These are phyloP conservation scores for Hydrotaea cyrtoneurina DNA, from an alignment of 2,888 invertebrate species.

Conservation along the genomic window DNA sequence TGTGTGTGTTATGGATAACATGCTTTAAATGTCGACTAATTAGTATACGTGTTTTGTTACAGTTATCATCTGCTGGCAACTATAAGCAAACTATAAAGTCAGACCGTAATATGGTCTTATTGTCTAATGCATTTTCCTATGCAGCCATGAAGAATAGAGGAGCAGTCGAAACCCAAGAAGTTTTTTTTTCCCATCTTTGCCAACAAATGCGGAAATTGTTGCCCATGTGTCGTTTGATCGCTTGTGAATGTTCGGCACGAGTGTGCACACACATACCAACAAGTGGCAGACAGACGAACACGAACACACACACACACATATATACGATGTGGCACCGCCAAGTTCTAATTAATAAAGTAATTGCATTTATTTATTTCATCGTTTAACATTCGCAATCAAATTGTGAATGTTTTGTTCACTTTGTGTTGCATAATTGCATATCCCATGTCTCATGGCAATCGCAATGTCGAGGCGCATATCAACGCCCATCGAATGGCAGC, in stretches of 20 bases:
- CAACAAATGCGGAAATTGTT: conserved; percentile 67
- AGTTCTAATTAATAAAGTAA: conserved; percentile 39
- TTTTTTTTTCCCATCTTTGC: conserved; percentile 27
- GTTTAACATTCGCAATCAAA: background rate
- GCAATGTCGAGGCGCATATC: too few species aligned
- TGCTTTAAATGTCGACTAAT: conserved; percentile 70
- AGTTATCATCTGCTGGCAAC: conserved; percentile 65
- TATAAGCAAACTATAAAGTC: conserved; percentile 35
- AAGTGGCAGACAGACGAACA: background rate
- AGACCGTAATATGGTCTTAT: conserved; percentile 6
- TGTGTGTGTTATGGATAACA: conserved; percentile 55
- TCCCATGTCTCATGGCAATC: too few species aligned
- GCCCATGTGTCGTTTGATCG: conserved; percentile 65
- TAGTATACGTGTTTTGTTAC: conserved; percentile 69
- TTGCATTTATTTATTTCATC: conserved; percentile 15
- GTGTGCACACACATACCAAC: conserved; percentile 23
- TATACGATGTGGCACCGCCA: background rate
- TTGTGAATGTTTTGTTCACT: background rate
- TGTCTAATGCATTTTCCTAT: background rate
- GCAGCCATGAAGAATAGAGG: background rate
- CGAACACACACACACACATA: background rate
- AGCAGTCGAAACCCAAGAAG: conserved; percentile 27
- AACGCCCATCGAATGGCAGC: too few species aligned
- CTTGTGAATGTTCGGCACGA: conserved; percentile 64
- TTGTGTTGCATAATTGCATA: background rate